Percentiles rank a stretch among this genome's conserved stretches.
Conservation (phyloP, 2,113 vertebrate genomes). For the Gymnorhina tibicen region DNA sequence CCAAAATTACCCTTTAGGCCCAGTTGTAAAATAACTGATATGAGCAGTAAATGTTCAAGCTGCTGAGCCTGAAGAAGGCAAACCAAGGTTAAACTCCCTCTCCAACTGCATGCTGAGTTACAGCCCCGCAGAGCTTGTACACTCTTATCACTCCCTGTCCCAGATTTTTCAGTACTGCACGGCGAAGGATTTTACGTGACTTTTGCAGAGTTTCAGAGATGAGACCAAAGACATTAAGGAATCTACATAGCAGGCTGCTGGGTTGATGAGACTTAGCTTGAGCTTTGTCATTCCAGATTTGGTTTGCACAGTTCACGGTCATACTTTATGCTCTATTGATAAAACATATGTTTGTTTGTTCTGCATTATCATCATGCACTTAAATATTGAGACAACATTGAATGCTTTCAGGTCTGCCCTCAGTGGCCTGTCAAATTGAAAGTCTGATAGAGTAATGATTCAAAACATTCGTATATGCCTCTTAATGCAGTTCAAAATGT, state of each 20-base stretch:
- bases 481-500: constrained; percentile 39
- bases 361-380: constrained; percentile 28
- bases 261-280: background rate
- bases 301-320: background rate
- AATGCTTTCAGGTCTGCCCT: constrained; percentile 55
- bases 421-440: background rate
- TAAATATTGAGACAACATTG: constrained; percentile 46
- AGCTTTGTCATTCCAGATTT: constrained; percentile 21
- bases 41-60: background rate
- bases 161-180: background rate
- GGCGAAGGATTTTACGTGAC: background rate
- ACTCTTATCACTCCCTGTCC: background rate
- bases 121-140: background rate
- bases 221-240: background rate
- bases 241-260: background rate
- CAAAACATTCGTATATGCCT: background rate
- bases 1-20: background rate
- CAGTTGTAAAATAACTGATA: background rate
- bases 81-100: background rate
- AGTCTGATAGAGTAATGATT: constrained; percentile 7
- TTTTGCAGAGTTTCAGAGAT: background rate
- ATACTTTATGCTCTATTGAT: background rate
- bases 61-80: background rate
- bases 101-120: background rate
- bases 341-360: constrained; percentile 37